A percentile compares a stretch with the other conserved stretches of the same genome.
These are phyloP conservation scores for Furcula furcula DNA, from an alignment of 2,888 invertebrate genomes.

Conservation along the genomic window DNA sequence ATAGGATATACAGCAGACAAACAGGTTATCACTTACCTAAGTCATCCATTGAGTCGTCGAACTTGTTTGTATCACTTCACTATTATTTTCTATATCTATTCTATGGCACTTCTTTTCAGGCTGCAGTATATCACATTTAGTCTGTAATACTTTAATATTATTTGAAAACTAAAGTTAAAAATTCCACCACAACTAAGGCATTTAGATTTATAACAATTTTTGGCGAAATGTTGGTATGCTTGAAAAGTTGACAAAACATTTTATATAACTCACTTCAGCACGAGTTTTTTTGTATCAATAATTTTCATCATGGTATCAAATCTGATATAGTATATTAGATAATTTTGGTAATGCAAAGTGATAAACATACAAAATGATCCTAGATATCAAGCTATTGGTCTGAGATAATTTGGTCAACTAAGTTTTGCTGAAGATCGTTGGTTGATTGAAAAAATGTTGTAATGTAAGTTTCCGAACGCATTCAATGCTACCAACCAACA, in stretches of 20 bases:
- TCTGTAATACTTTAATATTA: conserved; percentile 37
- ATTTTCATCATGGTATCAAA: no score
- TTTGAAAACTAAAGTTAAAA: conserved; percentile 44
- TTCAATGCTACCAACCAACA: no score
- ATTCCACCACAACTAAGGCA: conserved; percentile 53
- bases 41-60: conserved; percentile 64
- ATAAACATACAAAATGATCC: no score
- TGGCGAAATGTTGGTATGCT: conserved; percentile 36
- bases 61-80: conserved; percentile 32
- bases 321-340: no score
- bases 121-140: conserved; percentile 18
- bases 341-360: no score
- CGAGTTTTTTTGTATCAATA: no score
- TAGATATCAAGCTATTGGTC: no score
- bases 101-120: conserved; percentile 27
- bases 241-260: conserved; percentile 29
- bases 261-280: conserved; percentile 4
- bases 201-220: conserved; percentile 37
- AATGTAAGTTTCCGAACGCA: no score
- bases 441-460: no score
- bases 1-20: conserved; percentile 51
- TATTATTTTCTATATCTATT: no score
- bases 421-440: no score
- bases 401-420: no score
- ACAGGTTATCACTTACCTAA: conserved; percentile 79